Base-by-base conservation (phyloP, 2,113 vertebrate genomes). In the Tursiops truncatus region DNA sequence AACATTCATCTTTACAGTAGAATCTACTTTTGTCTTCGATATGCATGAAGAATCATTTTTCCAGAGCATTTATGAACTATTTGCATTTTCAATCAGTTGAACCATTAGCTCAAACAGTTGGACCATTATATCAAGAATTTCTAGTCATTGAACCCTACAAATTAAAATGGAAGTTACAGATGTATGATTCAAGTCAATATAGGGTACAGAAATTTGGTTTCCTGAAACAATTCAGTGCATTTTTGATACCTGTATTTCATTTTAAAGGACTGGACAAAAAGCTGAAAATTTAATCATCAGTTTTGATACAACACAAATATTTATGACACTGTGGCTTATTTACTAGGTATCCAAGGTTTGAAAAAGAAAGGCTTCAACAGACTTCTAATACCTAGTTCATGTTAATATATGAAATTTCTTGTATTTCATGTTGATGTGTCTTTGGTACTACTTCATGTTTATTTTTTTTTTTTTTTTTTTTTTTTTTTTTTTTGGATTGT, bases 401-500 rank as follows among this genome's bases (percentile, higher is more conserved):
- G 56, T 92, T 70, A 71, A 70, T 76, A 81, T 41, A 21, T 91
- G 23, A 93, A 84, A 91, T 67, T 79, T 91, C 63, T 65, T 91
- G 18, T 71, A 60, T 68, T 91, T 81, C 50, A 56, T 93, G n/a
- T 56, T 10, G 25, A 60, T 92, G 18, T 41, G 23, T 8, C 65
- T 76, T 3, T 38, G 25, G 17, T 70, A 53, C 14, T 81, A 31
- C 5, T 73, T 80, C 23, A 25, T n/a, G n/a, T n/a, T n/a, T n/a
- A n/a, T n/a, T n/a, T n/a, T n/a, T n/a, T n/a, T n/a, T n/a, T n/a
- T n/a, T n/a, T n/a, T n/a, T n/a, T n/a, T n/a, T n/a, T n/a, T n/a
- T n/a, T n/a, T n/a, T n/a, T n/a, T n/a, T n/a, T n/a, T 95, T 76
- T 97, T 60, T 97, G 47, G 44, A 81, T 91, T 93, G n/a, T 92